phyloP scores from a whole-genome alignment of 2,888 invertebrate species.

The Hirtodrosophila confusa region DNA sequence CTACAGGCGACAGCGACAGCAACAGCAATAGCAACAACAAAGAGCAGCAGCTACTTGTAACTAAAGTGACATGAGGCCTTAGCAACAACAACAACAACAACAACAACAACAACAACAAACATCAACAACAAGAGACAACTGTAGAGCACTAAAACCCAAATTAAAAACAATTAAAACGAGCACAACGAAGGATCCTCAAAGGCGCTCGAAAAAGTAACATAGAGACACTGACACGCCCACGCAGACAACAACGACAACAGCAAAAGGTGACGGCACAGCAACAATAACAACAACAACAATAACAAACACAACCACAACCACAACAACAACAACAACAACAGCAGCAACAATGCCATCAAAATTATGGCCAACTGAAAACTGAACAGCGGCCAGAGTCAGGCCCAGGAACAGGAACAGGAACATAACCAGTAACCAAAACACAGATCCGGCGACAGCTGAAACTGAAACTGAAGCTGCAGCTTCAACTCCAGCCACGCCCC shows the following conservation, averaged over 20 bases:
- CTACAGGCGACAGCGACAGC: slow-evolving; percentile 31
- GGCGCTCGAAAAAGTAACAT: slow-evolving; percentile 22
- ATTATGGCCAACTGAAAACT: slow-evolving; percentile 60
- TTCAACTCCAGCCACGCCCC: slow-evolving; percentile 18
- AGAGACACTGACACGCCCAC: slow-evolving; percentile 31
- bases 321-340: slow-evolving; percentile 16
- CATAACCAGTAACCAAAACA: slow-evolving; percentile 2
- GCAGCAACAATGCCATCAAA: slow-evolving; percentile 22
- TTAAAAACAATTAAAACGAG: slow-evolving; percentile 73
- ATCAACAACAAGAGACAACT: slow-evolving; percentile 27
- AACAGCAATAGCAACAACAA: slow-evolving; percentile 32
- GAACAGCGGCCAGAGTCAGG: slow-evolving; percentile 39
- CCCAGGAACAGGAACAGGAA: not conserved
- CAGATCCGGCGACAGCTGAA: not conserved
- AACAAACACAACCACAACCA: slow-evolving; percentile 4
- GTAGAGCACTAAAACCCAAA: slow-evolving; percentile 69
- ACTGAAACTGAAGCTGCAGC: slow-evolving; percentile 5
- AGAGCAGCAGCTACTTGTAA: slow-evolving; percentile 61
- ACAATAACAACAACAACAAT: slow-evolving; percentile 20
- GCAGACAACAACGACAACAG: slow-evolving; percentile 6
- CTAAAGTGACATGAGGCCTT: slow-evolving; percentile 77
- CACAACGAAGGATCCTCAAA: slow-evolving; percentile 46
- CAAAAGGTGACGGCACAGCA: slow-evolving; percentile 1
- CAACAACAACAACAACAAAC: slow-evolving; percentile 18
- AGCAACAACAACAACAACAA: slow-evolving; percentile 56